A percentile compares a stretch with the other conserved stretches of the same genome.
phyloP scores from a whole-genome alignment of 2,797 vertebrate genomes.

The Hephaestus fuliginosus region DNA sequence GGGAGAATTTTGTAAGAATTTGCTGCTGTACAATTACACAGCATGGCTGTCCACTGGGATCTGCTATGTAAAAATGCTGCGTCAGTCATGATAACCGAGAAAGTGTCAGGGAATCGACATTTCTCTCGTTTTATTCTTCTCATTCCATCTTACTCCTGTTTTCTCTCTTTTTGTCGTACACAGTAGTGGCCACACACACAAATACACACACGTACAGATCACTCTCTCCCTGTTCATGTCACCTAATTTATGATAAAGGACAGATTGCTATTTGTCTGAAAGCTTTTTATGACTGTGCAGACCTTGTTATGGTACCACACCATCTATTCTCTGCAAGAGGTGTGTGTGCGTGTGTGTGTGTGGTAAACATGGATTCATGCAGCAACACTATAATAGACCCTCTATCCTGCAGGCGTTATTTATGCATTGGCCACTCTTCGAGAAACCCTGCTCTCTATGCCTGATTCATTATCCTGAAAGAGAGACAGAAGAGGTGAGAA shows the following conservation, averaged over 20 bases:
- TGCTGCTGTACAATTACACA: constrained; percentile 31
- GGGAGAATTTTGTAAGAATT: constrained; percentile 23
- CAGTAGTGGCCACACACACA: constrained; percentile 7
- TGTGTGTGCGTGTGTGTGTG: constrained; percentile 21
- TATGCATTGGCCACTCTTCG: constrained; percentile 82
- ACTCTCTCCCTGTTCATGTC: constrained; percentile 52
- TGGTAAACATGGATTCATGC: constrained; percentile 51
- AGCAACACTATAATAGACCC: constrained; percentile 57
- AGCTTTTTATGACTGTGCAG: constrained; percentile 83
- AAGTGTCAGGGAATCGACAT: not conserved
- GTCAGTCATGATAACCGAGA: constrained; percentile 35
- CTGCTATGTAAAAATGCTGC: constrained; percentile 31
- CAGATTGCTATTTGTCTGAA: constrained; percentile 85
- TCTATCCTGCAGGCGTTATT: constrained; percentile 79
- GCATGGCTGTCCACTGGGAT: constrained; percentile 19
- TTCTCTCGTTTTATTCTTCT: not conserved
- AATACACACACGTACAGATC: not conserved
- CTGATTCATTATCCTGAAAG: constrained; percentile 82
- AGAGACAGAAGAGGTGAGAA: constrained; percentile 54
- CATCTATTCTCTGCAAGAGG: constrained; percentile 77
- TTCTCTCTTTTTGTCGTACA: constrained; percentile 8
- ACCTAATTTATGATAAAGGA: constrained; percentile 83
- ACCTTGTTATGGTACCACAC: constrained; percentile 79
- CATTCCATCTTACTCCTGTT: not conserved
- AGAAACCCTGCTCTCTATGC: constrained; percentile 69